Base-by-base conservation (phyloP, 2,888 invertebrate species). In the Strigamia transsilvanica region DNA sequence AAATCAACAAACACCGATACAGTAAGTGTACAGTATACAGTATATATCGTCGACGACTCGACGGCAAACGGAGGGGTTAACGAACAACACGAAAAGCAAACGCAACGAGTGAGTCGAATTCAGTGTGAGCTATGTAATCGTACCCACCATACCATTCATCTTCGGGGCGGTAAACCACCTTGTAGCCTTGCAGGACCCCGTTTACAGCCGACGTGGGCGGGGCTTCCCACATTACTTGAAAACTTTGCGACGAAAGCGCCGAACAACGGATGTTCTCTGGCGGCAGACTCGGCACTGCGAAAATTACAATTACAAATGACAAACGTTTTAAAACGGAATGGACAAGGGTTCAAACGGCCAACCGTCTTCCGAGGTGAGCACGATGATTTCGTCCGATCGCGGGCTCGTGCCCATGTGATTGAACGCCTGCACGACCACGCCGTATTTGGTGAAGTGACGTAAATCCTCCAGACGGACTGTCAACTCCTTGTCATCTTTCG, bases 121-220 rank as follows among this genome's bases (percentile, higher is more conserved):
- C 46, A 46, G 46, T 46, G 15, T 56, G 56, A 56, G 18, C 56
- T 56, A 18, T 79, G 9, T 46, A 81, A 81, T 73, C 73, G 81
- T 87, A 92, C 93, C 91, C 89, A 94, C 94, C 95, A 90, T 95
- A 95, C 96, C 96, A 96, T 84, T 93, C 92, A 84, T 95, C 94
- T 85, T 94, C 94, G 91, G 92, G 87, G 91, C 93, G 86, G 84
- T 87, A 87, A 42, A 87, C 84, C 34, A 88, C 86, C 82, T 83
- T 87, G 86, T 88, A 88, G 0, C 88, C 88, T 84, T 87, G 87
- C 21, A 88, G 86, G 32, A 88, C 86, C 1, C 88, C 88, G 85
- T 94, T 93, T 82, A 92, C 91, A 83, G 93, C 92, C 84, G 91
- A 91, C 42, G 91, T 90, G 0, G 88, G 87, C 13, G 88, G 88